Evolutionary conservation across 2,113 vertebrate genomes (phyloP).

Genomic region (Climacteris rufus): DNA sequence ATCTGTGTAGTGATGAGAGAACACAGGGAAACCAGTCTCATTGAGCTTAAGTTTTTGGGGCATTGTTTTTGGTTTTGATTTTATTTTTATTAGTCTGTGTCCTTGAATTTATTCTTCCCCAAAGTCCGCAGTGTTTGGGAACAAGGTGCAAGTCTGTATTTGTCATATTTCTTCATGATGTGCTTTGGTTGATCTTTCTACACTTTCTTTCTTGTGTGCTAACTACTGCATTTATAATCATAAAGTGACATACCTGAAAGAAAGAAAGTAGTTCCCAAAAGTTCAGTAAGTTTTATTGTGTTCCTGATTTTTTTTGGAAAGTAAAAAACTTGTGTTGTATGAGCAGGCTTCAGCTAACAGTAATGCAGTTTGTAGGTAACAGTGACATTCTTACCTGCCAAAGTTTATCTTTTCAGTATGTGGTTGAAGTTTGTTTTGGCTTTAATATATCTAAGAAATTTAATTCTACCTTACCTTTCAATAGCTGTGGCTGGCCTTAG

Average conservation of each 20-base stretch:
- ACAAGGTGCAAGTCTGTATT: not conserved
- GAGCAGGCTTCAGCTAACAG: not conserved
- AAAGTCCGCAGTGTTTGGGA: not conserved
- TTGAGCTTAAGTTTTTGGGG: not conserved
- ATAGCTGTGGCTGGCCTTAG: conserved; percentile 95
- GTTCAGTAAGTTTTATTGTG: not conserved
- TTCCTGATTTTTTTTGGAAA: not conserved
- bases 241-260: not conserved
- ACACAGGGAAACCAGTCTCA: not conserved
- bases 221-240: not conserved
- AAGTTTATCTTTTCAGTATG: not conserved
- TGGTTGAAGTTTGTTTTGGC: not conserved
- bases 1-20: not conserved
- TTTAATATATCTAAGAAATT: not conserved
- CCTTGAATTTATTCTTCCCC: not conserved
- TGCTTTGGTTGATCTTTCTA: not conserved
- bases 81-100: not conserved
- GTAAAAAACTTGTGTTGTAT: not conserved
- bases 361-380: not conserved
- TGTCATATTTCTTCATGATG: not conserved
- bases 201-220: not conserved
- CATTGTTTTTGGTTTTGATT: not conserved
- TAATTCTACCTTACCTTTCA: not conserved
- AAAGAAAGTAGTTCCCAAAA: not conserved
- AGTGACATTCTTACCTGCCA: not conserved